Evolutionary conservation across 2,113 vertebrate species (phyloP).

Genomic region (Plecotus auritus): DNA sequence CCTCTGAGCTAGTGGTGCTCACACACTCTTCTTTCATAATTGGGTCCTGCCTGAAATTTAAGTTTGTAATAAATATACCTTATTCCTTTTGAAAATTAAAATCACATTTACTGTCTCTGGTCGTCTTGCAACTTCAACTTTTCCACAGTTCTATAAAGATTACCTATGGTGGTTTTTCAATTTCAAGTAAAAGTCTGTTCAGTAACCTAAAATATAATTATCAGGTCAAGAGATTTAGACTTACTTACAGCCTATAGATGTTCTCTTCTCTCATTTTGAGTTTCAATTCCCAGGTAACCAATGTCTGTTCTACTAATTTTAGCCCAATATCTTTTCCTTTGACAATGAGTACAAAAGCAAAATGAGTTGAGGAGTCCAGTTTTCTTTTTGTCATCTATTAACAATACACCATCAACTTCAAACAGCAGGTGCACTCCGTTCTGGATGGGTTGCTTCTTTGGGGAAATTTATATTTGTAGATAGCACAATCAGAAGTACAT

Average conservation of each 20-base stretch:
- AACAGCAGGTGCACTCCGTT: neutral
- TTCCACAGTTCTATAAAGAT: neutral
- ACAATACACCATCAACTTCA: neutral
- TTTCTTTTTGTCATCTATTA: conserved; percentile 10
- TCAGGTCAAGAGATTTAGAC: conserved; percentile 43
- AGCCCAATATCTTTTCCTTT: conserved; percentile 16
- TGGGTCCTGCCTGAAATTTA: neutral
- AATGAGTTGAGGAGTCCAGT: neutral
- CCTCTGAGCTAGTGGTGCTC: neutral
- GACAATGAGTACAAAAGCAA: conserved; percentile 23
- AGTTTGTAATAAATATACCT: neutral
- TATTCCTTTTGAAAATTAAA: neutral
- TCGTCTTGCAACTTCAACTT: neutral
- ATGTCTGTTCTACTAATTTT: neutral
- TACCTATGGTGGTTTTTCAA: neutral
- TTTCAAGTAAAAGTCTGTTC: conserved; percentile 2
- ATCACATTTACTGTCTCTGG: neutral
- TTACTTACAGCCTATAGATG: neutral
- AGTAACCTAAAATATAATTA: conserved; percentile 26
- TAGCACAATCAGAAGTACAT: neutral
- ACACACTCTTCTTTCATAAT: neutral
- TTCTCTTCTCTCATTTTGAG: neutral
- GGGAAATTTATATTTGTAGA: neutral
- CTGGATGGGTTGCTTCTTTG: conserved; percentile 11
- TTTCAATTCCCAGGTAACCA: neutral